Evolutionary conservation across 2,113 vertebrate genomes (phyloP), one percentile per base, ranked within the genome.

Genomic region (Ictalurus punctatus): DNA sequence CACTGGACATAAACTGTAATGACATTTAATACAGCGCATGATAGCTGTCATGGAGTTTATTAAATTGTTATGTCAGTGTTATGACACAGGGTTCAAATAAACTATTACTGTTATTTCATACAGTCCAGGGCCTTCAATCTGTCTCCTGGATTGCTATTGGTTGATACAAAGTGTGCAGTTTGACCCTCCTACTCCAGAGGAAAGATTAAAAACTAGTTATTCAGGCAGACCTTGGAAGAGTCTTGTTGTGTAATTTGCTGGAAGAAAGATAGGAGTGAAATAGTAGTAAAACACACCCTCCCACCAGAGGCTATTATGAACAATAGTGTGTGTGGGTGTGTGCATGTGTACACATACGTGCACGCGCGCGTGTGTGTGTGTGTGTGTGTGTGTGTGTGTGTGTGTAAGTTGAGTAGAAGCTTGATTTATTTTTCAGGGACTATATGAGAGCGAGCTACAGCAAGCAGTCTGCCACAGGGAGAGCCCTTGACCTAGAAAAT

Each of bases 401-500:
- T 91, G 89, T 92, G 92, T 95, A 90, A 94, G 94, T 95, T 96
- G 93, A 94, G 91, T 95, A 92, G 93, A 94, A 94, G 95, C 93
- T 93, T 95, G 94, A 95, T 96, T 96, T 95, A 93, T 96, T 95
- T 95, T 92, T 52, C 92, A 93, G 94, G 91, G 92, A 94, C 96
- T 94, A 93, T 93, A 92, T 91, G 94, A 96, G 93, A 93, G 91
- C 92, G 89, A 94, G 91, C 93, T 93, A 94, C 92, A 94, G 89
- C 93, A 96, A 95, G 95, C 93, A 87, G 79, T 74, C 63, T n/a
- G 95, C 95, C 95, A 95, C 74, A 94, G 93, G 93, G 93, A 94
- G 92, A 95, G 93, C 95, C 95, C 94, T 96, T 97, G 96, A 96
- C 95, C 95, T 94, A 95, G 93, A 96, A 95, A 93, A 94, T 88